phyloP scores from a whole-genome alignment of 2,797 vertebrate genomes.

The Acanthis flammea region DNA sequence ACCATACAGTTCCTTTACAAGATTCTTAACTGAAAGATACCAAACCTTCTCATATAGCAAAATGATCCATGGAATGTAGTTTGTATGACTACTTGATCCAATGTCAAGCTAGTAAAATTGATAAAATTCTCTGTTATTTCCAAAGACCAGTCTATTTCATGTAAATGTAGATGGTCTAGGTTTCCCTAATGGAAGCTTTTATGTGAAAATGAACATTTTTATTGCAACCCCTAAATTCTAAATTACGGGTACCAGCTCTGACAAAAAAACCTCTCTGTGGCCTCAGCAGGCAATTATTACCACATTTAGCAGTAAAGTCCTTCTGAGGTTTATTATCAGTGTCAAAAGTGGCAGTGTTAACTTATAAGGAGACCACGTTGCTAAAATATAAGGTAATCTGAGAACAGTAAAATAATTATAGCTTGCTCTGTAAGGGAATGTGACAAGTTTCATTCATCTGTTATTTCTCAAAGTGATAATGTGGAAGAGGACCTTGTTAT shows the following conservation, averaged over 20 bases:
- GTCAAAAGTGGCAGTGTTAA: neutral
- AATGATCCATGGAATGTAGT: neutral
- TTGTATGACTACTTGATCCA: neutral
- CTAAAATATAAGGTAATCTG: neutral
- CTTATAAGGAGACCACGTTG: accelerated
- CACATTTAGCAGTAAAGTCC: neutral
- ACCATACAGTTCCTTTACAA: neutral
- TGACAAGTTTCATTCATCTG: neutral
- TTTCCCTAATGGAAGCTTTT: neutral
- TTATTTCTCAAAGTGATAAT: neutral
- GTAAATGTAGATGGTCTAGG: neutral
- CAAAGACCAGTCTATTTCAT: neutral
- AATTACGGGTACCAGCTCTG: neutral
- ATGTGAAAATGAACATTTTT: neutral
- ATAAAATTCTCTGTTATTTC: neutral
- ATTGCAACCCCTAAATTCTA: neutral
- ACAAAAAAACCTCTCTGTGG: neutral
- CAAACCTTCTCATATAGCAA: neutral
- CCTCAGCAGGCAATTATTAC: neutral
- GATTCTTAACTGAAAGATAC: neutral
- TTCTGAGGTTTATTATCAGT: neutral
- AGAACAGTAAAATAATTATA: neutral
- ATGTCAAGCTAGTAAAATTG: neutral
- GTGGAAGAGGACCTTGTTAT: neutral
- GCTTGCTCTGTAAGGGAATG: neutral